These are phyloP conservation scores for Perca fluviatilis DNA, from an alignment of 2,113 vertebrate species.

Conservation along the genomic window DNA sequence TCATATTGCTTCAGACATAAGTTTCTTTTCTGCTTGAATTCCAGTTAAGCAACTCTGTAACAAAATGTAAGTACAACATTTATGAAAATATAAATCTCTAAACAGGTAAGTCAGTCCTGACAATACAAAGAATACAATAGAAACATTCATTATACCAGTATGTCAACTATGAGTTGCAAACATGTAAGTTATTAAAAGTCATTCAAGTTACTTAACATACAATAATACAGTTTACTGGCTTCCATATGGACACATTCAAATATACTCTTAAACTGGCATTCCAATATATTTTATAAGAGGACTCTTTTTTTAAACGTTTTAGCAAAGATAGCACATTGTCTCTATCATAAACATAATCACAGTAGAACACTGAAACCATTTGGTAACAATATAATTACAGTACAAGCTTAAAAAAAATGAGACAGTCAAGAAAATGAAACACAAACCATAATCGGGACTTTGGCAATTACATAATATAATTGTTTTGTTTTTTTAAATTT, in stretches of 20 bases:
- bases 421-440: conserved; percentile 66
- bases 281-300: conserved; percentile 81
- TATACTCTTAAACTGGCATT: conserved; percentile 87
- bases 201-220: conserved; percentile 97
- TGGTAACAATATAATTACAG: conserved; percentile 81
- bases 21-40: conserved; percentile 85
- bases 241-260: conserved; percentile 92
- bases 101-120: conserved; percentile 93
- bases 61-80: conserved; percentile 99
- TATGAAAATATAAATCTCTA: conserved; percentile 99
- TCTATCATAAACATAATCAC: conserved; percentile 80
- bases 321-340: conserved; percentile 82
- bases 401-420: conserved; percentile 76
- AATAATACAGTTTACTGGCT: conserved; percentile 88
- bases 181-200: conserved; percentile 96
- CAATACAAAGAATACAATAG: conserved; percentile 99
- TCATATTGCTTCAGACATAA: conserved; percentile 94
- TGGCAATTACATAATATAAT: conserved; percentile 79
- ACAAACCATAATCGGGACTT: conserved; percentile 78
- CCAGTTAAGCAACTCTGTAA: conserved; percentile 99
- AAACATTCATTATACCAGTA: conserved; percentile 97
- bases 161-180: conserved; percentile 95
- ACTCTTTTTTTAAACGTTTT: conserved; percentile 73
- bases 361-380: conserved; percentile 82
- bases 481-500: conserved; percentile 43